A percentile compares a stretch with the other conserved stretches of the same genome.
These are phyloP conservation scores for Rhyacichthys aspro DNA, from an alignment of 2,797 vertebrate species.

Conservation along the genomic window DNA sequence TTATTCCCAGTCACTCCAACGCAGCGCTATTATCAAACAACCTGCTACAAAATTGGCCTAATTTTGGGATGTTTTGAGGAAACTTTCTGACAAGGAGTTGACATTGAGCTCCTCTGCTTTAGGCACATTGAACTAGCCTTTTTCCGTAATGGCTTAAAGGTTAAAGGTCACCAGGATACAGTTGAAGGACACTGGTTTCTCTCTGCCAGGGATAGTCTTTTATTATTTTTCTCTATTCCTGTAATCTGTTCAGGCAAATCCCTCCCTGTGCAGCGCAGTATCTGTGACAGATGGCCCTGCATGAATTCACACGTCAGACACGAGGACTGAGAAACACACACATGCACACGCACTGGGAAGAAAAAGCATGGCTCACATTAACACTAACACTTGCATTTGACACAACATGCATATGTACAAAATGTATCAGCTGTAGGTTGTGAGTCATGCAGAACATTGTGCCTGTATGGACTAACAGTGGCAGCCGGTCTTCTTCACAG, in stretches of 20 bases:
- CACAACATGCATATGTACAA: not conserved
- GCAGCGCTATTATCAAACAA: constrained; percentile 12
- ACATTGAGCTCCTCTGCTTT: not conserved
- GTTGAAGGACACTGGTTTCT: not conserved
- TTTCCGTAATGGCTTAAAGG: constrained; percentile 7
- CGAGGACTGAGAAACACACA: constrained; percentile 14
- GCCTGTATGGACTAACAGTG: too few species aligned
- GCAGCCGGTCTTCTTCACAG: constrained; percentile 61
- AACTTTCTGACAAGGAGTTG: constrained; percentile 5
- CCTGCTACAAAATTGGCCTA: constrained; percentile 3
- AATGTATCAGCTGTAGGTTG: not conserved
- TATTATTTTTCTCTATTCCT: constrained; percentile 28
- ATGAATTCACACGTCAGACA: constrained; percentile 59
- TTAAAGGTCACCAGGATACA: constrained; percentile 16
- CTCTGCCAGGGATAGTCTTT: constrained; percentile 36
- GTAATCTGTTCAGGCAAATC: constrained; percentile 46
- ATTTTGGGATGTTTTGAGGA: constrained; percentile 20
- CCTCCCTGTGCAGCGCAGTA: constrained; percentile 28
- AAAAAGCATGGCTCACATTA: constrained; percentile 12
- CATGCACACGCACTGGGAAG: not conserved
- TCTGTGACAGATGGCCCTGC: constrained; percentile 66
- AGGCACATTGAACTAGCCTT: not conserved
- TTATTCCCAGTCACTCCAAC: not conserved
- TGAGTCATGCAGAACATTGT: too few species aligned
- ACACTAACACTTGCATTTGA: constrained; percentile 27